Evolutionary conservation across 2,888 invertebrate species (phyloP).

Genomic region (Synanthedon tipuliformis): DNA sequence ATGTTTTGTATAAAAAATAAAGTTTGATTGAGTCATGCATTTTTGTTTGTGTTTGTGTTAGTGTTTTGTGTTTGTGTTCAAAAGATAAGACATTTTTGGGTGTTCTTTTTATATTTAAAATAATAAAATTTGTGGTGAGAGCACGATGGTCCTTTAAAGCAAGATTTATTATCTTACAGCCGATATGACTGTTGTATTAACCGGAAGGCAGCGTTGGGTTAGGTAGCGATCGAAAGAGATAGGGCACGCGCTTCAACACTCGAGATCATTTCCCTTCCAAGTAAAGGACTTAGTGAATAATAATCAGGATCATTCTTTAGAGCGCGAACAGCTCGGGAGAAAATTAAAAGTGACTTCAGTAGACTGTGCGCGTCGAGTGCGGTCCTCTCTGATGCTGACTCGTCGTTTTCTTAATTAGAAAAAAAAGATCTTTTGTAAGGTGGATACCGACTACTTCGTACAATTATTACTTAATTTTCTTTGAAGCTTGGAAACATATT

Average conservation of each 20-base stretch:
- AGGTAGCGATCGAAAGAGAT: conserved; percentile 16
- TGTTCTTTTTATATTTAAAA: neutral
- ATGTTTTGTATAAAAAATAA: no score
- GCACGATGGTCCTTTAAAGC: neutral
- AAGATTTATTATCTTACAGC: neutral
- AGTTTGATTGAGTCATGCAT: no score
- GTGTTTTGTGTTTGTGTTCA: no score
- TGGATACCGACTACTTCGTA: no score
- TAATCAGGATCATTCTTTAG: conserved; percentile 3
- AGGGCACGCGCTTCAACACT: conserved; percentile 17
- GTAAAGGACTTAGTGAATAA: conserved; percentile 7
- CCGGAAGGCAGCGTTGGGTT: neutral
- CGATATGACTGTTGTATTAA: neutral
- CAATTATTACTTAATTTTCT: no score
- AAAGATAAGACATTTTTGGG: no score
- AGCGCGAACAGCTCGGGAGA: neutral
- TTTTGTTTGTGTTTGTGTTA: no score
- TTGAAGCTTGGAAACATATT: no score
- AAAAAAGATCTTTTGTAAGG: neutral
- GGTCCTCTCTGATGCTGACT: neutral
- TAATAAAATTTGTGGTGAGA: neutral
- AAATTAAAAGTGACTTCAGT: neutral
- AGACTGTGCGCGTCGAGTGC: neutral
- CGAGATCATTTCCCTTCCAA: conserved; percentile 6
- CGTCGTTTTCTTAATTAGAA: neutral